Conservation (phyloP, 2,888 invertebrate species). For the Podotricha telesiphe region DNA sequence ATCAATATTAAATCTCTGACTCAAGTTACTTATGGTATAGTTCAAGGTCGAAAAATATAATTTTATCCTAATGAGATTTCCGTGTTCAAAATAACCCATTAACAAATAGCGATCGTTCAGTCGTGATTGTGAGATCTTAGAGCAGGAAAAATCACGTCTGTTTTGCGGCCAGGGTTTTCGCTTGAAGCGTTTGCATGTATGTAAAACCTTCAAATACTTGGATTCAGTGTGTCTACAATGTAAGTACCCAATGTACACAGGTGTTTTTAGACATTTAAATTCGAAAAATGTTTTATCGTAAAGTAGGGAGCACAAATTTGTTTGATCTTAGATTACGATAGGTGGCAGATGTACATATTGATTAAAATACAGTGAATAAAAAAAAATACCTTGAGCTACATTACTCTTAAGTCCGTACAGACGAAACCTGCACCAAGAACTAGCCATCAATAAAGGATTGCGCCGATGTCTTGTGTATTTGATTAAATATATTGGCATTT, state of each 20-base stretch:
- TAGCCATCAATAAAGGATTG: background rate
- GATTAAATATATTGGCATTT: slow-evolving; percentile 14
- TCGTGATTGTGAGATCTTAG: slow-evolving; percentile 27
- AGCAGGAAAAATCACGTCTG: slow-evolving; percentile 7
- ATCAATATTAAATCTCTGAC: background rate
- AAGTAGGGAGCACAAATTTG: no score
- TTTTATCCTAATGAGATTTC: slow-evolving; percentile 22
- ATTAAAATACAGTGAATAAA: no score
- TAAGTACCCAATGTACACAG: no score
- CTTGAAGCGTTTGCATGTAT: slow-evolving; percentile 14
- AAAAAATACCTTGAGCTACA: no score
- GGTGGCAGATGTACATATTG: no score
- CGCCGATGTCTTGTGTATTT: background rate
- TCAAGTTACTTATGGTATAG: background rate
- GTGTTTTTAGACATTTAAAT: no score
- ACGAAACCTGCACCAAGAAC: background rate
- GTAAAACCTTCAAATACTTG: background rate
- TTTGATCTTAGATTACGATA: no score
- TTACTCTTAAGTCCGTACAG: no score
- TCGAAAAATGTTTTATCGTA: no score
- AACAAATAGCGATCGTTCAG: slow-evolving; percentile 9
- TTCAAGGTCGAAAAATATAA: background rate
- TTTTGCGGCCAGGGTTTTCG: background rate
- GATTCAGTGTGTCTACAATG: no score
- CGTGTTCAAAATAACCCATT: slow-evolving; percentile 24